Evolutionary conservation across 37 sponge, comb jelly and placozoan species (phyloP).

Genomic region (Cliona cf. orientalis): DNA sequence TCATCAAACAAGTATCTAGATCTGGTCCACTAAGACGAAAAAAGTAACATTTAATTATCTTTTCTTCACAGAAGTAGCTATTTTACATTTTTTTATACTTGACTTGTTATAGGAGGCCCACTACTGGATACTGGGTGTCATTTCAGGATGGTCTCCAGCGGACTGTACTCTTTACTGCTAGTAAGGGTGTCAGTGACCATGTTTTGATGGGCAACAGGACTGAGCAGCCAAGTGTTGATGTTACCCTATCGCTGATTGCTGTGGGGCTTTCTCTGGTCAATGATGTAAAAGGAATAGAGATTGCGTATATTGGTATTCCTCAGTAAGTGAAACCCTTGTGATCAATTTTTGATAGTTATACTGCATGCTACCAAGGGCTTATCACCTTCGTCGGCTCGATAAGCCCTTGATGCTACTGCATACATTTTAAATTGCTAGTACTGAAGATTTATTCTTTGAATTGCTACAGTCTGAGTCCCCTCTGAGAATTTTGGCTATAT

Average conservation of each 20-base stretch:
- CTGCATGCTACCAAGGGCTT: neutral
- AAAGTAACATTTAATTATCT: no score
- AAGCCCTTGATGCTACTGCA: no score
- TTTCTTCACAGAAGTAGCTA: no score
- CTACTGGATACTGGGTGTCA: conserved; percentile 67
- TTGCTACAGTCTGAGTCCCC: no score
- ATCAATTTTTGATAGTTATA: neutral
- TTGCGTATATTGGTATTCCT: conserved; percentile 68
- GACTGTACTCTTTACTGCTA: conserved; percentile 67
- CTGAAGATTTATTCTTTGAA: neutral
- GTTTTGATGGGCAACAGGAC: conserved; percentile 22
- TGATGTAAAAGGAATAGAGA: conserved; percentile 60
- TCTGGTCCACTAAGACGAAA: no score
- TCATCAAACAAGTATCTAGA: no score
- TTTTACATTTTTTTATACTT: neutral
- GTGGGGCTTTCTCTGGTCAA: conserved; percentile 82
- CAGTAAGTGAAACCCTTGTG: conserved; percentile 45
- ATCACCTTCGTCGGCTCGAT: neutral
- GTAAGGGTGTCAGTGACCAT: conserved; percentile 2
- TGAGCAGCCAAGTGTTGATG: conserved; percentile 26
- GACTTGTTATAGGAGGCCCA: neutral
- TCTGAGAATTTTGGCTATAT: neutral
- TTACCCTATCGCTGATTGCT: conserved; percentile 46
- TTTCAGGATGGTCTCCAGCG: conserved; percentile 82
- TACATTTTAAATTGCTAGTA: no score